Evolutionary conservation across 1,140 invertebrate species (phyloP).

Genomic region (Phthorimaea operculella): DNA sequence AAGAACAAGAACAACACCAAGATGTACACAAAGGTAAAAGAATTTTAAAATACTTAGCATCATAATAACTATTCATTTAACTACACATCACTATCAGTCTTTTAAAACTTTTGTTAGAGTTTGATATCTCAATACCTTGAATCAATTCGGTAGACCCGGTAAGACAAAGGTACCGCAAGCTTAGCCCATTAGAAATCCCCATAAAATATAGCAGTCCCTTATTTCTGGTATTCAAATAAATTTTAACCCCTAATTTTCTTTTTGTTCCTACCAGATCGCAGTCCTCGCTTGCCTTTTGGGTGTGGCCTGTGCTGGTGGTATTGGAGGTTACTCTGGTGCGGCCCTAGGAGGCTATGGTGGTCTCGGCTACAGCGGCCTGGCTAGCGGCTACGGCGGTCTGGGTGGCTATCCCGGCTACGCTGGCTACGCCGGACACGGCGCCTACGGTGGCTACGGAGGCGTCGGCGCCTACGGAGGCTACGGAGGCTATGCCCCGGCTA

Average conservation of each 20-base stretch:
- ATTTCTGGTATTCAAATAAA: too few species aligned
- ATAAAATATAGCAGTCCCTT: too few species aligned
- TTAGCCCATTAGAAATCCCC: too few species aligned
- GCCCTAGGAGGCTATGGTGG: background rate
- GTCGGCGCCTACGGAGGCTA: constrained; percentile 13
- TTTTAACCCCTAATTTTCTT: too few species aligned
- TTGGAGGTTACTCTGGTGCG: background rate
- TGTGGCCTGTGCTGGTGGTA: background rate
- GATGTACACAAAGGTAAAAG: constrained; percentile 5
- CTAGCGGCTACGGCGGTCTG: background rate
- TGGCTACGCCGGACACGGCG: constrained; percentile 10
- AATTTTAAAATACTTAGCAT: too few species aligned
- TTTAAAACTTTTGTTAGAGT: too few species aligned
- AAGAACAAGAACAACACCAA: background rate
- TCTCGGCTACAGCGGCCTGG: background rate
- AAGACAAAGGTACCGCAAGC: too few species aligned
- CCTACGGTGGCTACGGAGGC: constrained; percentile 10
- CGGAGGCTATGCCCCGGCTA: constrained; percentile 14
- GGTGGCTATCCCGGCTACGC: constrained; percentile 12
- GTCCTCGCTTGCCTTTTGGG: background rate
- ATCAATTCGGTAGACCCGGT: too few species aligned
- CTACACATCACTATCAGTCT: too few species aligned
- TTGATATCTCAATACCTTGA: too few species aligned
- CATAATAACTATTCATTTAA: too few species aligned
- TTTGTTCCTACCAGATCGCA: background rate